Conservation (phyloP, 2,888 invertebrate genomes). For the Muschampia plurimacula region DNA sequence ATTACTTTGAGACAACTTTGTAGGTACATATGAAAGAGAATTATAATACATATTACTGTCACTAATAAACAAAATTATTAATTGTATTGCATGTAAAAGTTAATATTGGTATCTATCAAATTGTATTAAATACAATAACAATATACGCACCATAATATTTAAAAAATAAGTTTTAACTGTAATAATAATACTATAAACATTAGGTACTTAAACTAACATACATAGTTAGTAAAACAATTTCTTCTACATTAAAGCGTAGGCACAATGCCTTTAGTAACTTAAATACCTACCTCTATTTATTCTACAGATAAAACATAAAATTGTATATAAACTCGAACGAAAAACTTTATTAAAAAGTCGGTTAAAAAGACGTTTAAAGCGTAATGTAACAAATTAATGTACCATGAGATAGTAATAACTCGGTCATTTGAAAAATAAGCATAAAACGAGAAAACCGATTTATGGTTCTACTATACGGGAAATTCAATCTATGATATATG, state of each 20-base stretch:
- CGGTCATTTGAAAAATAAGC: not conserved
- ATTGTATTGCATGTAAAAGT: not conserved
- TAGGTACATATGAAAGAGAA: constrained; percentile 15
- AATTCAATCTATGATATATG: not conserved
- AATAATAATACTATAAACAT: constrained; percentile 15
- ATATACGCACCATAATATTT: constrained; percentile 27
- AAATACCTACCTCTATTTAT: not conserved
- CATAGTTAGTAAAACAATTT: constrained; percentile 25
- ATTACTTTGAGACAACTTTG: constrained; percentile 8
- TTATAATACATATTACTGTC: not conserved
- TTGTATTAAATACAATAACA: constrained; percentile 38
- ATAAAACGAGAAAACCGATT: not conserved
- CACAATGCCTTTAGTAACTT: constrained; percentile 9
- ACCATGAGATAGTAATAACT: constrained; percentile 1
- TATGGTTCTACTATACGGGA: not conserved
- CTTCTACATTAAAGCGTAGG: constrained; percentile 13
- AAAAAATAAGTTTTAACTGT: constrained; percentile 18
- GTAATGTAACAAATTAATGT: constrained; percentile 9
- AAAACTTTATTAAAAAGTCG: not conserved
- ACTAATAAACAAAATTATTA: not conserved
- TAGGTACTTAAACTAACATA: constrained; percentile 15
- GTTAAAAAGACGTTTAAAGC: not conserved
- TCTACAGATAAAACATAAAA: constrained; percentile 16
- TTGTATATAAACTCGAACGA: constrained; percentile 11
- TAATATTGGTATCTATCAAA: constrained; percentile 14